These are phyloP conservation scores for Gopherus flavomarginatus DNA, from an alignment of 2,113 vertebrate species.

Conservation along the genomic window DNA sequence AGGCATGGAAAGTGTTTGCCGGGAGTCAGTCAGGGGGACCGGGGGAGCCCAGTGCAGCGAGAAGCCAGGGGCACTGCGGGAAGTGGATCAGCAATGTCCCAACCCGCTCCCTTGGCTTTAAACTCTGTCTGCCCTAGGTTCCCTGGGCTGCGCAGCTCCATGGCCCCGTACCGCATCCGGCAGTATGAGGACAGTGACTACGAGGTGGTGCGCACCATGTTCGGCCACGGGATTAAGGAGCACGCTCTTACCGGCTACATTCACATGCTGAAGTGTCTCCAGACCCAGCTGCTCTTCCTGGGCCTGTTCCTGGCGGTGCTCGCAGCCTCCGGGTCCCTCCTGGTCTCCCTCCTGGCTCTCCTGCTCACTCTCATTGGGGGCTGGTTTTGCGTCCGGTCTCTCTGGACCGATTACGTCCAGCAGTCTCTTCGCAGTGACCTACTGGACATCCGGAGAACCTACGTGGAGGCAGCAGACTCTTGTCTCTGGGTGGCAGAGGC, in stretches of 20 bases:
- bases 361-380: not conserved
- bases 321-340: not conserved
- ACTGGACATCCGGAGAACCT: conserved; percentile 7
- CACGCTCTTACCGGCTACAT: not conserved
- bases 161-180: conserved; percentile 62
- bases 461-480: conserved; percentile 12
- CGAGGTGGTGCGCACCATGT: not conserved
- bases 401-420: not conserved
- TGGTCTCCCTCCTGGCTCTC: not conserved
- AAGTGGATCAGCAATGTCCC: too few relatives aligned
- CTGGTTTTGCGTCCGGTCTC: not conserved
- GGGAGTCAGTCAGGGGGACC: too few relatives aligned
- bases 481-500: conserved; percentile 67
- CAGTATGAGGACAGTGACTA: conserved; percentile 64
- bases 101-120: not conserved
- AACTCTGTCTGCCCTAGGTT: not conserved
- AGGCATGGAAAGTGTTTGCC: too few relatives aligned
- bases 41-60: too few relatives aligned
- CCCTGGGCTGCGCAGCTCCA: not conserved
- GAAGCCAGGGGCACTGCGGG: not conserved
- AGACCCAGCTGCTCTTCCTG: not conserved
- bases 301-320: not conserved
- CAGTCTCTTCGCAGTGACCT: not conserved
- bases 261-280: accelerated
- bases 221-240: conserved; percentile 39